These are phyloP conservation scores for Periplaneta americana DNA, from an alignment of 1,140 invertebrate genomes.

Conservation along the genomic window DNA sequence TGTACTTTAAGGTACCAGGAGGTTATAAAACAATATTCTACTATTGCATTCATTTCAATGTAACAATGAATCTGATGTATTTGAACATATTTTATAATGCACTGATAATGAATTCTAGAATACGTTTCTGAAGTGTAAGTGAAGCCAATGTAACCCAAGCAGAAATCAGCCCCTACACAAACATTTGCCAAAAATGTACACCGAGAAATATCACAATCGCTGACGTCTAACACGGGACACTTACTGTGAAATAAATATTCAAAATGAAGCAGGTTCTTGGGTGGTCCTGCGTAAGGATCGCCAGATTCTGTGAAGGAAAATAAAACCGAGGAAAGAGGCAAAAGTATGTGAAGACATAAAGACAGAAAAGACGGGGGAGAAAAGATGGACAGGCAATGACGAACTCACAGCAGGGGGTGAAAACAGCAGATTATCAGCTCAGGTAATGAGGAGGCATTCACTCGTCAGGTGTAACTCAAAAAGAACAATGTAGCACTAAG, in stretches of 20 bases:
- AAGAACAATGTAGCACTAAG: neutral
- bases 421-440: neutral
- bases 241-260: neutral
- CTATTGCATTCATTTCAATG: too few species aligned
- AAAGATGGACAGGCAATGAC: neutral
- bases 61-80: too few species aligned
- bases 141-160: too few species aligned
- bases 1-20: too few species aligned
- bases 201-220: too few species aligned
- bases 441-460: neutral
- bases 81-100: too few species aligned
- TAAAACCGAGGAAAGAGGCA: neutral
- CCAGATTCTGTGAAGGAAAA: neutral
- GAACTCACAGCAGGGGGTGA: neutral
- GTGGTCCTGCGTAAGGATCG: neutral
- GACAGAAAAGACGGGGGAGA: neutral
- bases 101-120: too few species aligned
- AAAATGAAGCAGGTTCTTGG: neutral
- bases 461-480: neutral
- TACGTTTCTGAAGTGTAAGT: too few species aligned
- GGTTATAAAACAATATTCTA: too few species aligned
- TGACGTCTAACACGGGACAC: too few species aligned
- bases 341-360: neutral
- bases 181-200: too few species aligned
- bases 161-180: too few species aligned